Conservation (phyloP, 1,140 invertebrate genomes). For the Bombus affinis region DNA sequence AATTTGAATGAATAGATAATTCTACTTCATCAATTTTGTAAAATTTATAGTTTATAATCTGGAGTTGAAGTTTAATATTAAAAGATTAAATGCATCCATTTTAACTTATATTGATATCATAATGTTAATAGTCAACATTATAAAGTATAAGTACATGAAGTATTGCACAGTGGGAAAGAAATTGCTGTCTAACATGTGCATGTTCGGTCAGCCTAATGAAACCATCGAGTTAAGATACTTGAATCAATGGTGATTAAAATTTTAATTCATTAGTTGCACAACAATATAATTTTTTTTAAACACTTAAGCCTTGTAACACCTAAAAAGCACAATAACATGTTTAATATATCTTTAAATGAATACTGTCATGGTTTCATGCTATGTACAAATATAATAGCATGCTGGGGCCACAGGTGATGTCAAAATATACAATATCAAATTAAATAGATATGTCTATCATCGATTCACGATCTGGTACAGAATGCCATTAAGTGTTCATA, state of each 20-base stretch:
- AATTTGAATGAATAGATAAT: constrained; percentile 31
- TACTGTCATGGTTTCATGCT: constrained; percentile 52
- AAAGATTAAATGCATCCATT: constrained; percentile 16
- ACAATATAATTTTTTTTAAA: constrained; percentile 53
- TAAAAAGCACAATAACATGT: constrained; percentile 61
- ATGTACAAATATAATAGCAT: constrained; percentile 58
- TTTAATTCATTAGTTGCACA: constrained; percentile 57
- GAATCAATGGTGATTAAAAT: constrained; percentile 39
- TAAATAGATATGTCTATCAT: constrained; percentile 57
- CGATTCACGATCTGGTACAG: constrained; percentile 56
- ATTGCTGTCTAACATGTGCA: constrained; percentile 55
- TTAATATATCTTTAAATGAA: constrained; percentile 54
- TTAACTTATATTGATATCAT: constrained; percentile 37
- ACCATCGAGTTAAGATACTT: constrained; percentile 45
- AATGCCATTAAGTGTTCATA: constrained; percentile 68
- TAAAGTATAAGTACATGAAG: constrained; percentile 28
- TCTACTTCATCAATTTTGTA: constrained; percentile 16
- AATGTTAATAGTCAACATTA: constrained; percentile 37
- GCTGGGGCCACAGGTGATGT: constrained; percentile 67
- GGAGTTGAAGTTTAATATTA: constrained; percentile 23
- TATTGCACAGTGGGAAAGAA: constrained; percentile 41
- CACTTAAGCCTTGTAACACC: constrained; percentile 58
- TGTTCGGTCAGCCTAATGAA: constrained; percentile 52
- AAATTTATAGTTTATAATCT: constrained; percentile 30
- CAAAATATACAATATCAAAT: constrained; percentile 64